Percentiles rank a stretch among this genome's conserved stretches.
phyloP scores from a whole-genome alignment of 2,113 vertebrate genomes.

The Solea solea region DNA sequence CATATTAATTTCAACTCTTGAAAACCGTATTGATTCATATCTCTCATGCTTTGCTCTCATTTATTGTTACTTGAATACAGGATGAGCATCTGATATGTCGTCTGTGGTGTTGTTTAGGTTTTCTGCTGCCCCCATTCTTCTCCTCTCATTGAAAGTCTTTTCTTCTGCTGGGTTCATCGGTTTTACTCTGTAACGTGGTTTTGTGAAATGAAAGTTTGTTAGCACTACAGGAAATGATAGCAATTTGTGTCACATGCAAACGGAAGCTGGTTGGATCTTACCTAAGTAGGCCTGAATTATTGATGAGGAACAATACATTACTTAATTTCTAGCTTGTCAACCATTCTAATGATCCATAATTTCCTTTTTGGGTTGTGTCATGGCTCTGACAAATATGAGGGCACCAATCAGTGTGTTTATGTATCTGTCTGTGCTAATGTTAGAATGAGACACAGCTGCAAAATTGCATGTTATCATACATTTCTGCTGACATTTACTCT shows the following conservation, averaged over 20 bases:
- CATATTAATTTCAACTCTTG: constrained; percentile 4
- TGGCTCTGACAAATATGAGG: neutral
- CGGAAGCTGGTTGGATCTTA: constrained; percentile 6
- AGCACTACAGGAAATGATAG: neutral
- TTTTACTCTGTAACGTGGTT: neutral
- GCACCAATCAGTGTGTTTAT: neutral
- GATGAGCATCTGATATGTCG: neutral
- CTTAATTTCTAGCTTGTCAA: neutral
- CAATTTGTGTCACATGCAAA: neutral
- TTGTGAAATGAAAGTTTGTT: neutral
- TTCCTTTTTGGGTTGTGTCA: neutral
- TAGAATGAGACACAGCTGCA: neutral
- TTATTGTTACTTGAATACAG: neutral
- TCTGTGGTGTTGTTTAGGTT: neutral
- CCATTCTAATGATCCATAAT: neutral
- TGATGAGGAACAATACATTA: constrained; percentile 28
- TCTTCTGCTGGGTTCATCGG: neutral
- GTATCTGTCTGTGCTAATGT: neutral
- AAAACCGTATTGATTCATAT: constrained; percentile 1
- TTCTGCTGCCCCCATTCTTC: neutral
- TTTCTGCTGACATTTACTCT: constrained; percentile 17
- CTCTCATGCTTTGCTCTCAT: neutral
- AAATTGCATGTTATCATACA: constrained; percentile 25
- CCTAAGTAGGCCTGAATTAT: constrained; percentile 24
- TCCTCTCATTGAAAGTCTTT: neutral